These are phyloP conservation scores for Lordiphosa clarofinis DNA, from an alignment of 1,140 invertebrate genomes.

Conservation along the genomic window DNA sequence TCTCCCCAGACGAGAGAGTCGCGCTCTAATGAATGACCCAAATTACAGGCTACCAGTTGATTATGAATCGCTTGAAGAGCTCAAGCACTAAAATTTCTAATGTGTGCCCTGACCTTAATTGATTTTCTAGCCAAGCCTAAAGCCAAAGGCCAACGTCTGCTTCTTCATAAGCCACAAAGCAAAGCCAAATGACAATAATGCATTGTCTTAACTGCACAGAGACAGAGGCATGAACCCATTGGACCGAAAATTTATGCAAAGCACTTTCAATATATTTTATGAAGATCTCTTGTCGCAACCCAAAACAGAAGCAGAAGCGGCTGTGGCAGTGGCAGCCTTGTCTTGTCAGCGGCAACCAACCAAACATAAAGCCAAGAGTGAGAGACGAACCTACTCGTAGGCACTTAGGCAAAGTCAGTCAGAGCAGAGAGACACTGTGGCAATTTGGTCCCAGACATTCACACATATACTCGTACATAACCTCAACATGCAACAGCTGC, in stretches of 20 bases:
- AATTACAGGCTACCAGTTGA: constrained; percentile 6
- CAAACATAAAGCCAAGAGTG: constrained; percentile 4
- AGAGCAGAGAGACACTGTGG: constrained; percentile 19
- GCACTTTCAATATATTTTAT: constrained; percentile 48
- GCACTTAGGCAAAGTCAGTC: constrained; percentile 13
- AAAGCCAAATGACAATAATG: constrained; percentile 8
- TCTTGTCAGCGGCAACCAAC: constrained; percentile 9
- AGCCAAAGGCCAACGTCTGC: constrained; percentile 6
- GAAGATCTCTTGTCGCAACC: constrained; percentile 32
- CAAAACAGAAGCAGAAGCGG: constrained; percentile 8
- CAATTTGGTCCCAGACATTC: constrained; percentile 30
- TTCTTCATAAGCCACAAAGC: not conserved
- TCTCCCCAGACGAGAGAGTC: not conserved
- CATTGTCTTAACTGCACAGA: constrained; percentile 8
- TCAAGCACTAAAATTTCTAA: constrained; percentile 2
- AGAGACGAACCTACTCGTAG: constrained; percentile 4
- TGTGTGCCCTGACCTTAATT: constrained; percentile 10
- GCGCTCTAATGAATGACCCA: constrained; percentile 8
- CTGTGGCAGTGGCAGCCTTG: constrained; percentile 16
- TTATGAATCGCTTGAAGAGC: constrained; percentile 2
- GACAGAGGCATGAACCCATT: constrained; percentile 14
- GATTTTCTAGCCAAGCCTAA: constrained; percentile 2
- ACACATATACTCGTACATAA: constrained; percentile 1
- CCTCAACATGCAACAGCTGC: constrained; percentile 37
- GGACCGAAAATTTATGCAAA: constrained; percentile 34